Percentiles rank a stretch among this genome's conserved stretches.
These are phyloP conservation scores for Cyclina sinensis DNA, from an alignment of 1,140 invertebrate species.

Conservation along the genomic window DNA sequence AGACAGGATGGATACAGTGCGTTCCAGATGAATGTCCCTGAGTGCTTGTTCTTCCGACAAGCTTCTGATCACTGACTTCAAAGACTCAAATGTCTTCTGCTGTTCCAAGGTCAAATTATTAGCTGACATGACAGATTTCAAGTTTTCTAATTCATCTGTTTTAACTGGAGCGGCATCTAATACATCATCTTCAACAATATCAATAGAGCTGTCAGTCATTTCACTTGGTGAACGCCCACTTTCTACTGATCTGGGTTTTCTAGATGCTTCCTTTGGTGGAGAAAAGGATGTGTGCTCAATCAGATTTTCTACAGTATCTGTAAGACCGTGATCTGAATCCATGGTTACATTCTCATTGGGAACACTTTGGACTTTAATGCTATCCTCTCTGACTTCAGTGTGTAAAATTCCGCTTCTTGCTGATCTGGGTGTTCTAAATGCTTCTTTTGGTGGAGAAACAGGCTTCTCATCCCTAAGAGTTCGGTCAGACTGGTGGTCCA, in stretches of 20 bases:
- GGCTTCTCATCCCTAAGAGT: conserved; percentile 9
- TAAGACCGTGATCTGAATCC: neutral
- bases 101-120: conserved; percentile 73
- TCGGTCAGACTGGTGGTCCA: conserved; percentile 1
- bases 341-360: conserved; percentile 36
- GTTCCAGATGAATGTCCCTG: conserved; percentile 72
- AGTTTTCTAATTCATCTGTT: conserved; percentile 67
- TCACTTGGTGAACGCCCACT: neutral
- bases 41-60: conserved; percentile 60
- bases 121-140: conserved; percentile 76
- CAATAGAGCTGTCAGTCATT: conserved; percentile 4
- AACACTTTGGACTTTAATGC: neutral
- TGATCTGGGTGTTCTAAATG: conserved; percentile 54
- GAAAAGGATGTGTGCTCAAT: conserved; percentile 20
- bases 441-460: conserved; percentile 48
- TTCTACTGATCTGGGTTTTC: conserved; percentile 31
- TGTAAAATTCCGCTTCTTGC: neutral
- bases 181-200: conserved; percentile 17
- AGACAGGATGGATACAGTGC: conserved; percentile 78
- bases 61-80: conserved; percentile 70
- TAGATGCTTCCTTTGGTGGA: conserved; percentile 47
- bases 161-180: conserved; percentile 5
- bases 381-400: neutral
- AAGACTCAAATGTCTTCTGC: conserved; percentile 72
- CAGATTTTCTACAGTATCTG: conserved; percentile 73